These are phyloP conservation scores for Nicator chloris DNA, from an alignment of 2,113 vertebrate species.

Conservation along the genomic window DNA sequence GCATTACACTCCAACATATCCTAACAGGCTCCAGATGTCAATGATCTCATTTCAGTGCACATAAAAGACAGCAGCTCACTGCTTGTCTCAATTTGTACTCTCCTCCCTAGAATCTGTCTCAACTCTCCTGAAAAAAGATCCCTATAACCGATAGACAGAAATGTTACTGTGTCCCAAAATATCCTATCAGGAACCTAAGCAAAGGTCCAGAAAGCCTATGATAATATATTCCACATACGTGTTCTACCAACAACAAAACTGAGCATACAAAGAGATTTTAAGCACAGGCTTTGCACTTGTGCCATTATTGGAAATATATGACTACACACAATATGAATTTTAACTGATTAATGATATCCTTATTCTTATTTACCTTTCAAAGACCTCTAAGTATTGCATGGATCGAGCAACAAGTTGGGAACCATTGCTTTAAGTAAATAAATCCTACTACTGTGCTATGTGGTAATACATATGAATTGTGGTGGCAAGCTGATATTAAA, in stretches of 20 bases:
- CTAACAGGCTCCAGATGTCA: constrained; percentile 19
- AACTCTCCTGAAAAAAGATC: background rate
- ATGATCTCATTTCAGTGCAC: background rate
- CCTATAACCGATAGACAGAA: background rate
- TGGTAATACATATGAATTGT: background rate
- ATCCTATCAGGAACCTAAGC: background rate
- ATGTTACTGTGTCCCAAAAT: background rate
- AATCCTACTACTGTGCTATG: background rate
- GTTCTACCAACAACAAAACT: background rate
- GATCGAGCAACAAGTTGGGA: background rate
- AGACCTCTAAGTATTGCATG: background rate
- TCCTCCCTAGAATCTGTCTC: background rate
- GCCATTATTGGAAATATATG: background rate
- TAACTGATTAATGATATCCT: background rate
- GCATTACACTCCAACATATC: background rate
- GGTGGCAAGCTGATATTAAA: background rate
- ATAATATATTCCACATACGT: background rate
- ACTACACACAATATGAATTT: background rate
- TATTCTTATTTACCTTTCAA: background rate
- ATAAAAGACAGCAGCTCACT: background rate
- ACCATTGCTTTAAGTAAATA: background rate
- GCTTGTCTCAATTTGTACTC: background rate
- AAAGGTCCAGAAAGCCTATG: background rate
- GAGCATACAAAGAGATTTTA: background rate
- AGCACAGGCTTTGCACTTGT: background rate